phyloP scores from a whole-genome alignment of 2,113 vertebrate species.

The Cervus canadensis region DNA sequence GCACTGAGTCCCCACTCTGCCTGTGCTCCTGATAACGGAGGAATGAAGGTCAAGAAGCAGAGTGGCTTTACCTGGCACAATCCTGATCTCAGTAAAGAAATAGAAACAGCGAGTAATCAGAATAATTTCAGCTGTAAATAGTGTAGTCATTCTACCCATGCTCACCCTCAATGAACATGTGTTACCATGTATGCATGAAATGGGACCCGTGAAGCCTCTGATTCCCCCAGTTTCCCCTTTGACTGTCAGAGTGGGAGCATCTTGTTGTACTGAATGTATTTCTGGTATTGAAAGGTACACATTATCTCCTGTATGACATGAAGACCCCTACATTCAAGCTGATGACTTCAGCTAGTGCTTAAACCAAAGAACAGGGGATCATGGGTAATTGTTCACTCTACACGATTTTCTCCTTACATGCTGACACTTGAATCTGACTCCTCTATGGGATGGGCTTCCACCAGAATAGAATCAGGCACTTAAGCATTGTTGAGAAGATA shows the following conservation, averaged over 20 bases:
- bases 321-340: not conserved
- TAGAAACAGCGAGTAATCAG: not conserved
- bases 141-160: not conserved
- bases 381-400: not conserved
- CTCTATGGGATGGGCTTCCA: not conserved
- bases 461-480: not conserved
- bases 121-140: not conserved
- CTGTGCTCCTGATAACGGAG: not conserved
- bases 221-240: not conserved
- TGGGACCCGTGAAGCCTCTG: fast-evolving
- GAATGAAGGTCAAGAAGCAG: not conserved
- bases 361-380: not conserved
- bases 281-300: not conserved
- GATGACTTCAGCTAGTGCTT: not conserved
- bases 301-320: not conserved
- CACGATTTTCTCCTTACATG: not conserved
- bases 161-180: fast-evolving
- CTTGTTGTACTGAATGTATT: not conserved
- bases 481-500: not conserved
- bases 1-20: fast-evolving
- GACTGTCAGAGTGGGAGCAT: not conserved
- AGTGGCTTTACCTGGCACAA: not conserved
- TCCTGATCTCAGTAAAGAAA: not conserved
- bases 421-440: not conserved
- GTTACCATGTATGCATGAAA: fast-evolving